Evolutionary conservation across 2,113 vertebrate genomes (phyloP).

Genomic region (Bothrops jararaca): DNA sequence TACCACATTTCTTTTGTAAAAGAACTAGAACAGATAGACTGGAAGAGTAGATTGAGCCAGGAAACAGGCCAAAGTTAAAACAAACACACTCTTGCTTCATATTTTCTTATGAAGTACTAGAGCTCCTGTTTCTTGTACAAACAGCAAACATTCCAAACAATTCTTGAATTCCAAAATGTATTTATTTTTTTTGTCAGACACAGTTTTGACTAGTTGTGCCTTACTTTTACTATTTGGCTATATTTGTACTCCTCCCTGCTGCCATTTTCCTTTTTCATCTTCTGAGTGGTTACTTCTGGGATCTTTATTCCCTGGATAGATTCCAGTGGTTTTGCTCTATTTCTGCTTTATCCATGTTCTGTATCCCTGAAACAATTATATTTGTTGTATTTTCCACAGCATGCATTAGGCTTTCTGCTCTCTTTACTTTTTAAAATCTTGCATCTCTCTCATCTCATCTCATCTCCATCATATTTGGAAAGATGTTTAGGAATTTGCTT

Average conservation of each 20-base stretch:
- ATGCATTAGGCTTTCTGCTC: neutral
- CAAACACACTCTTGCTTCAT: conserved; percentile 3
- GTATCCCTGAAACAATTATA: neutral
- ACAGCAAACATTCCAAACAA: conserved; percentile 8
- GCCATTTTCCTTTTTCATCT: neutral
- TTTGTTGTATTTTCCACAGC: neutral
- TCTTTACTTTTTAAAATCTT: neutral
- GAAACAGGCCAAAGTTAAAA: conserved; percentile 16
- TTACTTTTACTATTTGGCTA: neutral
- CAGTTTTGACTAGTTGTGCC: neutral
- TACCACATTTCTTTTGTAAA: neutral
- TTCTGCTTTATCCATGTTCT: neutral
- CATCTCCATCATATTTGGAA: neutral
- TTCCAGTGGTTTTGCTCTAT: neutral
- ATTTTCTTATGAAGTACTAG: neutral
- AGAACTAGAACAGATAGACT: neutral
- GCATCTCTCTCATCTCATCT: neutral
- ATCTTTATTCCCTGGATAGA: neutral
- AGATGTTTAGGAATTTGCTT: neutral
- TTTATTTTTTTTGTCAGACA: neutral
- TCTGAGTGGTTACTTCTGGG: neutral
- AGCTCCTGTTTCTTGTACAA: neutral
- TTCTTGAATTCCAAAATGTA: conserved; percentile 3
- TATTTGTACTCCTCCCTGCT: neutral
- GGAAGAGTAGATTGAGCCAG: neutral